Percentiles rank a stretch among this genome's conserved stretches.
phyloP scores from a whole-genome alignment of 1,140 invertebrate genomes.

The Drosophila aff. region DNA sequence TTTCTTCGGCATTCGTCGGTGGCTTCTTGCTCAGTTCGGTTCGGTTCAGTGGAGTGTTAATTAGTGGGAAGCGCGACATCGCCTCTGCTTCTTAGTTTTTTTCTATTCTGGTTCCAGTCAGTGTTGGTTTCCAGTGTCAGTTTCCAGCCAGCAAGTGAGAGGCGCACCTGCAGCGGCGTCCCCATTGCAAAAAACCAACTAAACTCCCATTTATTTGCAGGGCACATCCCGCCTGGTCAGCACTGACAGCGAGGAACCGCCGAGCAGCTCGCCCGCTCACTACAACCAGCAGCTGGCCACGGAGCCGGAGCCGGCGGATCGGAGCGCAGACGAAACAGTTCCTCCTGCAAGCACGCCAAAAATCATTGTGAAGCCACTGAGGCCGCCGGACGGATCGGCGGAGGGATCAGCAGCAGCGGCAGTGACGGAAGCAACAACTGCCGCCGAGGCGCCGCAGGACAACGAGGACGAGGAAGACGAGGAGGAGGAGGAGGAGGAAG shows the following conservation, averaged over 20 bases:
- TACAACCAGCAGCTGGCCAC: slow-evolving; percentile 28
- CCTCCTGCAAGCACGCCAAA: slow-evolving; percentile 75
- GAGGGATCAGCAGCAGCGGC: slow-evolving; percentile 2
- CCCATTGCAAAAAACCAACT: neutral
- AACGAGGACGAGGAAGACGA: slow-evolving; percentile 64
- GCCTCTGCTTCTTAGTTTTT: neutral
- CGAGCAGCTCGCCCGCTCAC: slow-evolving; percentile 62
- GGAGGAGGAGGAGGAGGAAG: slow-evolving; percentile 72
- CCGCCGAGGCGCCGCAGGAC: slow-evolving; percentile 20
- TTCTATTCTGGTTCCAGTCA: neutral
- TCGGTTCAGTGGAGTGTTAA: slow-evolving; percentile 37
- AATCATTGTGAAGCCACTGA: slow-evolving; percentile 75
- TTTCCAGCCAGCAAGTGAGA: neutral
- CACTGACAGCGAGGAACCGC: slow-evolving; percentile 87
- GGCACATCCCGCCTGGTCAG: slow-evolving; percentile 88
- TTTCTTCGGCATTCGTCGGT: slow-evolving; percentile 49
- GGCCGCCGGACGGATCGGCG: slow-evolving; percentile 53
- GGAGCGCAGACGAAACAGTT: slow-evolving; percentile 35
- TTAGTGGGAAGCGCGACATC: slow-evolving; percentile 12
- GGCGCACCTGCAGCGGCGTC: neutral
- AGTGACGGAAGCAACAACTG: slow-evolving; percentile 5
- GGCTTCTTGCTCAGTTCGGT: slow-evolving; percentile 35
- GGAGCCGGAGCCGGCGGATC: slow-evolving; percentile 21
- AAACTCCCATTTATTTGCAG: slow-evolving; percentile 52
- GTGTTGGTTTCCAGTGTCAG: neutral